Base-by-base conservation (phyloP, 2,888 invertebrate genomes). In the Ichneumon xanthorius region DNA sequence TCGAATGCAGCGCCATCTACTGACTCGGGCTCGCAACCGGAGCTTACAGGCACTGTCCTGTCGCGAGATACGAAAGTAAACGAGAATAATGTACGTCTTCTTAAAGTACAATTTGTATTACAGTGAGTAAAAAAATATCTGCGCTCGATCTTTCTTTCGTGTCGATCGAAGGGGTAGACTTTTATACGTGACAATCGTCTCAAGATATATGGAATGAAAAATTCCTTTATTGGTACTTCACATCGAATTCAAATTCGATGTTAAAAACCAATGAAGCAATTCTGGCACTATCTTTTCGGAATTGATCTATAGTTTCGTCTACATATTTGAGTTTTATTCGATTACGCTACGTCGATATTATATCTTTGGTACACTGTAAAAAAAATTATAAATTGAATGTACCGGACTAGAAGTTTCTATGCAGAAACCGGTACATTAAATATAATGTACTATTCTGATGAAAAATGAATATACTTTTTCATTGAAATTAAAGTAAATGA, bases 41-140 rank as follows among this genome's bases (percentile, higher is more conserved):
- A 16, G 16, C 5, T 63, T n/a, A 16, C 16, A 16, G 30, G 30
- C 30, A 61, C 26, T 16, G 30, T 30, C 6, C 5, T 16, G 7
- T 16, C 61, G 33, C 61, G 61, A 63, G 16, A n/a, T 33, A 63
- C 30, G 14, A 30, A 63, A 63, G 45, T 63, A 33, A 30, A 63
- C 16, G 4, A 14, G 14, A 61, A 5, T 26, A 30, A 61, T 61
- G 61, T 26, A 61, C 61, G 7, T 22, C 16, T 22, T 58, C 58
- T 40, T 3, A 40, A 40, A 9, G 40, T 40, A 30, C 4, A n/a
- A 16, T 33, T 63, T 19, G 53, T 53, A n/a, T 9, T 53, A 19
- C 4, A 58, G 1, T 22, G 14, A 55, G 2, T 22, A 4, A 58
- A 9, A 11, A 11, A 9, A 22, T 9, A 58, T 58, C 9, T 58